Conservation (phyloP, 2,888 invertebrate genomes). For the Eudemis profundana region DNA sequence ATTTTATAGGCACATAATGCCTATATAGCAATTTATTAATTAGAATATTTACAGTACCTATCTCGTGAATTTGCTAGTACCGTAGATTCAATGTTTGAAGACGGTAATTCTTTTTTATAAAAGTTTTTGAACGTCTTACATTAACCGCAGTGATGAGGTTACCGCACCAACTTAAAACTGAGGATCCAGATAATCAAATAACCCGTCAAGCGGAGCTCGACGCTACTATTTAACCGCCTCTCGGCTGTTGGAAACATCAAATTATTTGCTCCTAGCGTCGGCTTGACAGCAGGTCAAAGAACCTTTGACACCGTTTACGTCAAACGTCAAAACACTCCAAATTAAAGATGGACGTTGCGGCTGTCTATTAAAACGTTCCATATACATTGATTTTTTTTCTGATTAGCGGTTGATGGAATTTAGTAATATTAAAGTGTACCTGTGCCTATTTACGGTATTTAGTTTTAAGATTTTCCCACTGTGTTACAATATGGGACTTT, state of each 20-base stretch:
- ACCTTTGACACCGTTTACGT: constrained; percentile 44
- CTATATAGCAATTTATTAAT: no score
- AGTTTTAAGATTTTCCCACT: not conserved
- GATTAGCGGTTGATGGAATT: constrained; percentile 28
- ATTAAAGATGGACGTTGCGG: constrained; percentile 40
- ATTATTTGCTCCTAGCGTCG: constrained; percentile 49
- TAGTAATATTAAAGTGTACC: constrained; percentile 2
- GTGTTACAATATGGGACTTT: no score
- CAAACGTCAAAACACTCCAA: constrained; percentile 45
- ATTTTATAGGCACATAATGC: no score
- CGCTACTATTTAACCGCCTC: constrained; percentile 40
- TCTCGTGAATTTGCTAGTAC: no score
- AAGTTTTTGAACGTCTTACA: no score
- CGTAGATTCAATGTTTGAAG: no score
- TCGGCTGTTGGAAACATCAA: constrained; percentile 47
- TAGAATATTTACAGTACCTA: no score
- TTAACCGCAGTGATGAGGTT: constrained; percentile 1
- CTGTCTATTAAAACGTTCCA: constrained; percentile 44
- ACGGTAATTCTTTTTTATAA: no score
- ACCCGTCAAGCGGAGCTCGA: constrained; percentile 28
- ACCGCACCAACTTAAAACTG: no score
- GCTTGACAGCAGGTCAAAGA: constrained; percentile 39
- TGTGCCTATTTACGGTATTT: not conserved
- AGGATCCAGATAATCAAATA: constrained; percentile 40
- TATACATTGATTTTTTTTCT: constrained; percentile 27